A percentile compares a stretch with the other conserved stretches of the same genome.
Conservation (phyloP, 2,113 vertebrate species). For the Phaethon lepturus region DNA sequence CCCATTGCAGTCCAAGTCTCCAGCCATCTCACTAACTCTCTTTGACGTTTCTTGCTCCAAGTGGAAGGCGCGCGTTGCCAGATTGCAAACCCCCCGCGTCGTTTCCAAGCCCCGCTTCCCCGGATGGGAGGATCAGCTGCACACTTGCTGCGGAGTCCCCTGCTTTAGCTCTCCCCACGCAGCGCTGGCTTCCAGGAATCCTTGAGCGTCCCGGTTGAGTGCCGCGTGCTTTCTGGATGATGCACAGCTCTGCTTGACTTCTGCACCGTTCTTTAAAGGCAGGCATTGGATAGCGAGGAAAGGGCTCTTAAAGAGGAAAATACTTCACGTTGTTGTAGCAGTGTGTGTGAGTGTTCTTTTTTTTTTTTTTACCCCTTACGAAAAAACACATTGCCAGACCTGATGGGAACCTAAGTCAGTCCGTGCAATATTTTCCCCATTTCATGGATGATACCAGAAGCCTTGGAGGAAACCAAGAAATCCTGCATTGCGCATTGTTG, state of each 20-base stretch:
- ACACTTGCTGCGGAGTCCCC: not conserved
- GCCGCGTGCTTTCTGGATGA: not conserved
- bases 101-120: not conserved
- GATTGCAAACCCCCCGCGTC: not conserved
- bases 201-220: not conserved
- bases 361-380: not conserved
- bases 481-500: not conserved
- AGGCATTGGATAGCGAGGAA: not conserved
- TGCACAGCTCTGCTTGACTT: not conserved
- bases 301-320: slow-evolving; percentile 13
- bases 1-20: not conserved
- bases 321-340: not conserved
- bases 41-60: not conserved
- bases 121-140: not conserved
- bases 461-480: not conserved
- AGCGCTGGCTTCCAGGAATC: not conserved
- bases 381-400: not conserved
- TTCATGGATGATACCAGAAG: not conserved
- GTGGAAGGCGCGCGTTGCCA: rapidly evolving
- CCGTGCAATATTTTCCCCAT: not conserved
- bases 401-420: not conserved
- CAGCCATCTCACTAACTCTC: not conserved
- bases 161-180: not conserved
- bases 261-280: not conserved
- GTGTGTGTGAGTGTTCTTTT: not conserved